Evolutionary conservation across 2,797 vertebrate species (phyloP).

Genomic region (Argentina silus): DNA sequence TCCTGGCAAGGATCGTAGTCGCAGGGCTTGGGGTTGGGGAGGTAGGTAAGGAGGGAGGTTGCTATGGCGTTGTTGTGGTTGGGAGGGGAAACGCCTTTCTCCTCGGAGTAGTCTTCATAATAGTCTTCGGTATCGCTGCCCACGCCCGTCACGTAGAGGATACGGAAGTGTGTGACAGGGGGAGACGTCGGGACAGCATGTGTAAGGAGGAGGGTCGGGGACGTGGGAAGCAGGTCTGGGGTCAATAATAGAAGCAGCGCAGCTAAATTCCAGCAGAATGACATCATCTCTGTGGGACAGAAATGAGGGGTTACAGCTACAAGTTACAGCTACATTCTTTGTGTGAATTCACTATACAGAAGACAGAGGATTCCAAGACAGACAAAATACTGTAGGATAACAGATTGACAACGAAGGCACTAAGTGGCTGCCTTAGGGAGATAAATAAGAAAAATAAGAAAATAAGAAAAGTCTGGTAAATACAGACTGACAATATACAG

Average conservation of each 20-base stretch:
- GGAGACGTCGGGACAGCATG: constrained; percentile 43
- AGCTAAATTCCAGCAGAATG: constrained; percentile 37
- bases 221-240: constrained; percentile 36
- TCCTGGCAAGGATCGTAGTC: constrained; percentile 77
- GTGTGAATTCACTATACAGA: constrained; percentile 31
- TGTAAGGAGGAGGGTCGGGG: constrained; percentile 20
- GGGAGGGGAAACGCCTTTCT: neutral
- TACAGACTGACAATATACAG: no score
- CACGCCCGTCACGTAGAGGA: constrained; percentile 28
- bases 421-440: neutral
- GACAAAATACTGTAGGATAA: constrained; percentile 24
- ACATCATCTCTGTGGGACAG: constrained; percentile 48
- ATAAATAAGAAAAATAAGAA: constrained; percentile 9
- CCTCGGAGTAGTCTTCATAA: neutral
- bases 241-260: constrained; percentile 60
- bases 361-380: constrained; percentile 7
- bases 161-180: constrained; percentile 45
- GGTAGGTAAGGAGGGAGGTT: neutral
- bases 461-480: constrained; percentile 11
- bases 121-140: constrained; percentile 14
- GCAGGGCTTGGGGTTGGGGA: constrained; percentile 45
- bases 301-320: constrained; percentile 31
- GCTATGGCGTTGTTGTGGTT: neutral
- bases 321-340: neutral
- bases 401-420: constrained; percentile 18